Conservation (phyloP, 2,888 invertebrate species). For the Molorchus minor region DNA sequence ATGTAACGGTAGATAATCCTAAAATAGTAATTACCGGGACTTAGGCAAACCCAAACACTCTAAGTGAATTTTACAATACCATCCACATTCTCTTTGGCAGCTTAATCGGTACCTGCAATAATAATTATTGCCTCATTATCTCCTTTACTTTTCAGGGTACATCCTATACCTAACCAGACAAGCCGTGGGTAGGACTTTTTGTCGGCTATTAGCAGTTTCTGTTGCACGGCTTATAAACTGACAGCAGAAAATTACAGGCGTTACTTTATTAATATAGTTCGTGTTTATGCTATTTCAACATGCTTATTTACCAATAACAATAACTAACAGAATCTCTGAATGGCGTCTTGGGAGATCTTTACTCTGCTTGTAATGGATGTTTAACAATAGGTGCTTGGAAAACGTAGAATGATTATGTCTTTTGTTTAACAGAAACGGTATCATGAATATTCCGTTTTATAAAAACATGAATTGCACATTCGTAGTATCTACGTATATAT, state of each 20-base stretch:
- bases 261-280: constrained; percentile 42
- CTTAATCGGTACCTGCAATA: no score
- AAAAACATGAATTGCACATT: no score
- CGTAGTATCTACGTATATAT: no score
- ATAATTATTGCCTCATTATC: background rate
- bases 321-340: constrained; percentile 37
- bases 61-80: no score
- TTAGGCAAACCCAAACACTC: no score
- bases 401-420: constrained; percentile 1
- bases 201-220: constrained; percentile 21
- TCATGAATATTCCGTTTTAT: no score
- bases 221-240: constrained; percentile 25
- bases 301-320: constrained; percentile 44
- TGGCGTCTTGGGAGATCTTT: constrained; percentile 32
- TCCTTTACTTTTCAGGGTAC: background rate
- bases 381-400: constrained; percentile 24
- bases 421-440: no score
- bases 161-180: background rate
- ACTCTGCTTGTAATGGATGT: background rate
- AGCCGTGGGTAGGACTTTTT: constrained; percentile 12
- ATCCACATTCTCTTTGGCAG: no score
- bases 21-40: no score
- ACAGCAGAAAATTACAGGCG: constrained; percentile 33
- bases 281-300: constrained; percentile 42
- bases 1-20: no score